phyloP scores from a whole-genome alignment of 2,888 invertebrate genomes.

The Siphonodentalium dalli region DNA sequence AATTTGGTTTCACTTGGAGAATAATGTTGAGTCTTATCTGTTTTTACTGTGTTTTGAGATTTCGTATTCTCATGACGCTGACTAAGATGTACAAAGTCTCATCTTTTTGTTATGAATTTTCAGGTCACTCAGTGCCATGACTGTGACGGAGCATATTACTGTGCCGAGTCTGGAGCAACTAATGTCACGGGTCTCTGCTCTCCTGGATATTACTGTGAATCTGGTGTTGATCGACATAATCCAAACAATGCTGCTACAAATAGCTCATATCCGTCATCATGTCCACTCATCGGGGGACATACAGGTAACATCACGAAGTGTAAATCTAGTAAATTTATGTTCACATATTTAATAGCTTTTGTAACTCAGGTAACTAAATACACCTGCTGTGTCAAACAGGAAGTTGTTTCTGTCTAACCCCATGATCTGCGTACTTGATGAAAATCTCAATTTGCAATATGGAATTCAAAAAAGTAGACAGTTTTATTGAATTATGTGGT shows the following conservation, averaged over 20 bases:
- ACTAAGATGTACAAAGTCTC: neutral
- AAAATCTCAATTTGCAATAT: too few species aligned
- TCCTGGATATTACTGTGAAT: slow-evolving; percentile 59
- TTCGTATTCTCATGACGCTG: too few species aligned
- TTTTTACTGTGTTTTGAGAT: too few species aligned
- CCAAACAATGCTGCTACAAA: slow-evolving; percentile 54
- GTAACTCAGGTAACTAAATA: too few species aligned
- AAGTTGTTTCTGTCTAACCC: too few species aligned
- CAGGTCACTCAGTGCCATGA: slow-evolving; percentile 58
- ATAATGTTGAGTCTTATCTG: too few species aligned
- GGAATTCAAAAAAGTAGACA: too few species aligned
- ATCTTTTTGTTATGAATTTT: neutral
- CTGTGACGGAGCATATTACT: slow-evolving; percentile 56
- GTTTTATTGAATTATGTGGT: too few species aligned
- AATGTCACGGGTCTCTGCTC: slow-evolving; percentile 46
- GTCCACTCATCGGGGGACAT: slow-evolving; percentile 58
- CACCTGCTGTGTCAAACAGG: too few species aligned
- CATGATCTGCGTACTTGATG: too few species aligned
- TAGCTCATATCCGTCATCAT: slow-evolving; percentile 48
- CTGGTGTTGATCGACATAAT: slow-evolving; percentile 57
- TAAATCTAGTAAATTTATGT: neutral
- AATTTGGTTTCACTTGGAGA: too few species aligned
- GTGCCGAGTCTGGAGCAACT: slow-evolving; percentile 47
- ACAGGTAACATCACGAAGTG: slow-evolving; percentile 46
- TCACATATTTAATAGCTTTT: neutral